phyloP scores from a whole-genome alignment of 1,140 invertebrate genomes.

The Drosophila lacertosa region DNA sequence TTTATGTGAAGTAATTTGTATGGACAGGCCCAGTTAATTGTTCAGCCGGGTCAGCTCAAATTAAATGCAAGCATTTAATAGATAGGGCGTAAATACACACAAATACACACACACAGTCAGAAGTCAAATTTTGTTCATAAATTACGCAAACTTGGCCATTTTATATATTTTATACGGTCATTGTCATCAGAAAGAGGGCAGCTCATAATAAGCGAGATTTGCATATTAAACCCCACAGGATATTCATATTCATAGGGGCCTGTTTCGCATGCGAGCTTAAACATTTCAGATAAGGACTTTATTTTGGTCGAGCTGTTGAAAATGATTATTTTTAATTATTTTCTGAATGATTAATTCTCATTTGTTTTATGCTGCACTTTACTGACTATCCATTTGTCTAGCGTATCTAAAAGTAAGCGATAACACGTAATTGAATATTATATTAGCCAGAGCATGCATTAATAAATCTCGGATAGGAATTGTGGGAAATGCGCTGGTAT shows the following conservation, averaged over 20 bases:
- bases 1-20: constrained; percentile 60
- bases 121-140: constrained; percentile 49
- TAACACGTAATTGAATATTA: constrained; percentile 1
- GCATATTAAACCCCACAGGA: constrained; percentile 51
- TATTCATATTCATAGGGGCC: too few relatives aligned
- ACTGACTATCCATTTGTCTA: neutral
- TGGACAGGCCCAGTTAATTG: constrained; percentile 49
- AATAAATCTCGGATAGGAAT: neutral
- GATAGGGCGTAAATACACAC: constrained; percentile 6
- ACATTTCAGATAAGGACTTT: constrained; percentile 3
- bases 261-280: neutral
- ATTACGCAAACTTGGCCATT: constrained; percentile 38
- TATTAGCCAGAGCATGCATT: neutral
- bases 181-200: constrained; percentile 21
- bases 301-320: constrained; percentile 3
- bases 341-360: neutral
- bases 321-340: neutral
- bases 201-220: constrained; percentile 57
- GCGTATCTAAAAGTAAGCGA: neutral
- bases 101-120: constrained; percentile 2
- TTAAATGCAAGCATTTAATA: constrained; percentile 33
- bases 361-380: neutral
- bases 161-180: constrained; percentile 25
- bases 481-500: too few relatives aligned
- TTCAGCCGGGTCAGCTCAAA: constrained; percentile 26